Evolutionary conservation across 1,140 invertebrate species (phyloP).

Genomic region (Eufriesea mexicana): DNA sequence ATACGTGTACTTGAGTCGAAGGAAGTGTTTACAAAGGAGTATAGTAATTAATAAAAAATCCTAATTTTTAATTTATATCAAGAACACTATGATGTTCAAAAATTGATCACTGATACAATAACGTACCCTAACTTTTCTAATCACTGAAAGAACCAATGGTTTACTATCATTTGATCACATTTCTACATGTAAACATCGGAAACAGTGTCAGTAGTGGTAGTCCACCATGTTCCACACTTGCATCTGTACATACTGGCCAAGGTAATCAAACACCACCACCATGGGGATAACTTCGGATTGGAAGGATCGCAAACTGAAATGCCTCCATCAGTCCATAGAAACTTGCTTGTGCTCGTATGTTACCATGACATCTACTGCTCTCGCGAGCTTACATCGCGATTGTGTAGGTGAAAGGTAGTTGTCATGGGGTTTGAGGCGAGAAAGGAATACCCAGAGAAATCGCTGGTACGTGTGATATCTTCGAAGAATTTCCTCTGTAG

Average conservation of each 20-base stretch:
- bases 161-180: not conserved
- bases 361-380: not conserved
- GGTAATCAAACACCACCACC: conserved; percentile 3
- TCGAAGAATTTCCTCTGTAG: not conserved
- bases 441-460: not conserved
- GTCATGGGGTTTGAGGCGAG: not conserved
- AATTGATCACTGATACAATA: no score
- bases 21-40: no score
- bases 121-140: no score
- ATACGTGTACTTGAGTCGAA: no score
- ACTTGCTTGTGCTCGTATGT: not conserved
- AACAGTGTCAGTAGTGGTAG: no score
- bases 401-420: not conserved
- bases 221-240: not conserved
- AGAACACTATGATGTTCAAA: no score
- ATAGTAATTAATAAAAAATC: no score
- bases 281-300: not conserved
- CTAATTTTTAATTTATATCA: no score
- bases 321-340: not conserved
- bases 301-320: not conserved
- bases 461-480: not conserved
- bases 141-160: no score
- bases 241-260: not conserved
- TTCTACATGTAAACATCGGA: no score
- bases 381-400: not conserved